Percentiles rank a stretch among this genome's conserved stretches.
Conservation (phyloP, 2,797 vertebrate species). For the Loriculus beryllinus region DNA sequence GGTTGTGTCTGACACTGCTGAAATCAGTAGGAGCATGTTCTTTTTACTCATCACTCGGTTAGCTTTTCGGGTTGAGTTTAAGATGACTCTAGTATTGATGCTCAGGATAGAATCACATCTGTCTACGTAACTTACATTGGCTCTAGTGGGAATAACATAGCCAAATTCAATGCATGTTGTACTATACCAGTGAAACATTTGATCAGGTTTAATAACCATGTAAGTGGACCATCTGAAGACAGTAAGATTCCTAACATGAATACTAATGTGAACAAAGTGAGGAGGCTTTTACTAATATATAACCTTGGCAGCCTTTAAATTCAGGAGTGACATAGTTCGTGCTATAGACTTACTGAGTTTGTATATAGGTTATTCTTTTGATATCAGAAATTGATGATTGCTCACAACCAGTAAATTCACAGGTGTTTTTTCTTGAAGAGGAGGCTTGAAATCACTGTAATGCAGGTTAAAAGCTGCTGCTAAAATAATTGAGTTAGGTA, state of each 20-base stretch:
- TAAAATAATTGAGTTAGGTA: neutral
- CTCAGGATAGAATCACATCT: neutral
- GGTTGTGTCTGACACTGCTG: neutral
- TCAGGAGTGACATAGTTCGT: fast-evolving
- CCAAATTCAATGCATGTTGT: neutral
- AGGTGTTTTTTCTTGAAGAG: neutral
- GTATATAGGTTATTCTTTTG: neutral
- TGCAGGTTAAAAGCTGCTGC: neutral
- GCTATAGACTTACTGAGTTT: neutral
- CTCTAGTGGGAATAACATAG: neutral
- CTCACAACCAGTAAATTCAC: neutral
- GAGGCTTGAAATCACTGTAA: neutral
- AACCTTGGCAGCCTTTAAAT: neutral
- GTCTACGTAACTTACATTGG: neutral
- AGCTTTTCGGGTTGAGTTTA: neutral
- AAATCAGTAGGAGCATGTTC: neutral
- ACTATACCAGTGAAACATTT: neutral
- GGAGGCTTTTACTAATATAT: neutral
- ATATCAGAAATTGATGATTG: neutral
- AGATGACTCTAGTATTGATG: neutral
- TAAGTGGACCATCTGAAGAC: neutral
- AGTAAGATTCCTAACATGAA: neutral
- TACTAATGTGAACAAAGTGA: neutral
- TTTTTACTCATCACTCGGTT: neutral
- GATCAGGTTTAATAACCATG: neutral